phyloP scores from a whole-genome alignment of 2,888 invertebrate species.

The Anaspis maculata region DNA sequence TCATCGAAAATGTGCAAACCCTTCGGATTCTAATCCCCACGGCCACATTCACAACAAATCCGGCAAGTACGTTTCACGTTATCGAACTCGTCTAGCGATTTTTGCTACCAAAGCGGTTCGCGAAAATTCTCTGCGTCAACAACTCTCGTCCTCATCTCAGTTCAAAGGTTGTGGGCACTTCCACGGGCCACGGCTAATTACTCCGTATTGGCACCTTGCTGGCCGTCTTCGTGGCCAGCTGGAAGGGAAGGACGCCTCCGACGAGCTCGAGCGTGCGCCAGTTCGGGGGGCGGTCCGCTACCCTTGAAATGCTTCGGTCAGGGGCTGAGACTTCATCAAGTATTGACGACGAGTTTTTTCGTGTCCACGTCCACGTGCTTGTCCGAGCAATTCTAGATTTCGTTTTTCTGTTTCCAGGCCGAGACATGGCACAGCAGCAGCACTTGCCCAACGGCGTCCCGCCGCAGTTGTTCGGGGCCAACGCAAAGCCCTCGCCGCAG shows the following conservation, averaged over 20 bases:
- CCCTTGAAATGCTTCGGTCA: too few relatives aligned
- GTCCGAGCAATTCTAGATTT: background rate
- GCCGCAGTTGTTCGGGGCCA: slow-evolving; percentile 18
- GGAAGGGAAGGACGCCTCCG: too few relatives aligned
- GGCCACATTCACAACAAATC: background rate
- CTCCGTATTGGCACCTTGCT: too few relatives aligned
- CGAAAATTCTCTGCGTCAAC: too few relatives aligned
- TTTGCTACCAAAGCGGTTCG: background rate
- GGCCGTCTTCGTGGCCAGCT: too few relatives aligned
- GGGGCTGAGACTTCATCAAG: too few relatives aligned
- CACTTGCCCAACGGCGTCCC: slow-evolving; percentile 30
- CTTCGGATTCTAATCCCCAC: background rate
- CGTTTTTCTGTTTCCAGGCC: slow-evolving; percentile 1
- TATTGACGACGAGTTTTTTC: too few relatives aligned
- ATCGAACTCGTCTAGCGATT: too few relatives aligned
- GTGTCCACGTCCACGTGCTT: too few relatives aligned
- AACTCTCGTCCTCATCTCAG: too few relatives aligned
- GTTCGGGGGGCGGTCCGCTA: too few relatives aligned
- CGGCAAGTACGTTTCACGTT: background rate
- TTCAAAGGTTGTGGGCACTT: slow-evolving; percentile 22
- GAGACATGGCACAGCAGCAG: slow-evolving; percentile 17
- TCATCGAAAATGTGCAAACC: slow-evolving; percentile 5
- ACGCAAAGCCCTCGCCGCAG: slow-evolving; percentile 11
- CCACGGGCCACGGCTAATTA: slow-evolving; percentile 4
- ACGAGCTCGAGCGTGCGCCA: too few relatives aligned